Evolutionary conservation across 2,113 vertebrate genomes (phyloP).

Genomic region (Nannobrachium achirus): DNA sequence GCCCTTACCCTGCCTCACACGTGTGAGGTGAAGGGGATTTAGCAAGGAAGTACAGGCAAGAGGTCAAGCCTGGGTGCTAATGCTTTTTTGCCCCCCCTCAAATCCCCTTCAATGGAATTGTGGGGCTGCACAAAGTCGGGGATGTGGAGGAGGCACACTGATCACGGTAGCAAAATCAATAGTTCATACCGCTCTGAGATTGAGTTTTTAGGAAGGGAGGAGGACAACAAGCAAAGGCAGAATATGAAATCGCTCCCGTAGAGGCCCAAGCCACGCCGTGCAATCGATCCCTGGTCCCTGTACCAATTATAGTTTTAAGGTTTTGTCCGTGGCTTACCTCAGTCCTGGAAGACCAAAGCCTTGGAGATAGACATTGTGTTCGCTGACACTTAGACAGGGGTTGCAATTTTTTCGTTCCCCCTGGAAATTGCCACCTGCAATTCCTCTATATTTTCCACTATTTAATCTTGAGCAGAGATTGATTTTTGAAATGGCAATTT

Average conservation of each 20-base stretch:
- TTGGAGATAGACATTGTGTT: constrained; percentile 66
- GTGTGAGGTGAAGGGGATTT: constrained; percentile 32
- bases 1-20: not conserved
- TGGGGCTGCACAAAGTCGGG: constrained; percentile 52
- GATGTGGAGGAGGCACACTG: constrained; percentile 53
- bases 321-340: constrained; percentile 56
- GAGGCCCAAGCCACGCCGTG: constrained; percentile 24
- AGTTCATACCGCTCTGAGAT: constrained; percentile 74
- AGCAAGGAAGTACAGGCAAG: constrained; percentile 39
- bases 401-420: constrained; percentile 56
- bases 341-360: constrained; percentile 59
- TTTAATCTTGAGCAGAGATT: constrained; percentile 60
- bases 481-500: constrained; percentile 27
- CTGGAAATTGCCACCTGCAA: constrained; percentile 56
- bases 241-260: constrained; percentile 69
- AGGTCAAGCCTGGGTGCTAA: constrained; percentile 50
- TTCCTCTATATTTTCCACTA: constrained; percentile 37
- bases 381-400: constrained; percentile 59
- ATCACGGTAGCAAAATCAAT: constrained; percentile 67
- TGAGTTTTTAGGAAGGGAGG: constrained; percentile 68
- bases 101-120: constrained; percentile 65
- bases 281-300: constrained; percentile 62
- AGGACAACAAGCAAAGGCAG: constrained; percentile 58
- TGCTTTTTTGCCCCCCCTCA: constrained; percentile 48
- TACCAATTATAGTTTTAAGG: constrained; percentile 72